Conservation (phyloP, 2,888 invertebrate genomes). For the Torymus texanus region DNA sequence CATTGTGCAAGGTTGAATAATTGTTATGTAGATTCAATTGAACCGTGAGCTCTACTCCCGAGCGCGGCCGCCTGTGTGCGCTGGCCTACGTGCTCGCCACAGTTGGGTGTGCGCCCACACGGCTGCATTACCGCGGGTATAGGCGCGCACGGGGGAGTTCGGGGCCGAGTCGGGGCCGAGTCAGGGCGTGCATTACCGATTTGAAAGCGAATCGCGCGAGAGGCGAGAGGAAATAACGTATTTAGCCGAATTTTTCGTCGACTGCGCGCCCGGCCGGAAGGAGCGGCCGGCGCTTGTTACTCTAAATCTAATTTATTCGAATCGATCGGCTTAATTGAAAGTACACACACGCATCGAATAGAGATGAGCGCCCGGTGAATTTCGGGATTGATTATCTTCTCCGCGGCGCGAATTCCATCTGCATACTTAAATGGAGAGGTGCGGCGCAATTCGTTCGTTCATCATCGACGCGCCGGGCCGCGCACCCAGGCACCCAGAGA, state of each 20-base stretch:
- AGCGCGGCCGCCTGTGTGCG: neutral
- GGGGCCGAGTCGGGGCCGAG: no score
- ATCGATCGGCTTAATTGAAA: conserved; percentile 47
- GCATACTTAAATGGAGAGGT: conserved; percentile 23
- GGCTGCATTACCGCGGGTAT: neutral
- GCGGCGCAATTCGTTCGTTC: conserved; percentile 2
- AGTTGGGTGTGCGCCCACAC: neutral
- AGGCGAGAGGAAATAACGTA: conserved; percentile 1
- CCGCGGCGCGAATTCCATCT: conserved; percentile 30
- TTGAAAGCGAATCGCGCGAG: conserved; percentile 18
- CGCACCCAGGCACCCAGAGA: no score
- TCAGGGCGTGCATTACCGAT: conserved; percentile 18
- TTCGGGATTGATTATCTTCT: conserved; percentile 35
- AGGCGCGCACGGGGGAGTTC: neutral
- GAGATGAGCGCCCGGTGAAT: conserved; percentile 10
- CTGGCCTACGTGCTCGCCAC: conserved; percentile 23
- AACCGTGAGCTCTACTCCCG: conserved; percentile 46
- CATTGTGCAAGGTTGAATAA: conserved; percentile 59
- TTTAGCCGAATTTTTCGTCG: conserved; percentile 28
- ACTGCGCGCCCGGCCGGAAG: neutral
- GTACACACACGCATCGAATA: conserved; percentile 19
- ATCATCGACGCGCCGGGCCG: neutral
- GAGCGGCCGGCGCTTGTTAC: conserved; percentile 32
- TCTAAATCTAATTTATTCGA: conserved; percentile 36
- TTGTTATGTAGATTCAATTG: conserved; percentile 59